Percentiles rank a stretch among this genome's conserved stretches.
These are phyloP conservation scores for Catagonus wagneri DNA, from an alignment of 2,113 vertebrate genomes.

Conservation along the genomic window DNA sequence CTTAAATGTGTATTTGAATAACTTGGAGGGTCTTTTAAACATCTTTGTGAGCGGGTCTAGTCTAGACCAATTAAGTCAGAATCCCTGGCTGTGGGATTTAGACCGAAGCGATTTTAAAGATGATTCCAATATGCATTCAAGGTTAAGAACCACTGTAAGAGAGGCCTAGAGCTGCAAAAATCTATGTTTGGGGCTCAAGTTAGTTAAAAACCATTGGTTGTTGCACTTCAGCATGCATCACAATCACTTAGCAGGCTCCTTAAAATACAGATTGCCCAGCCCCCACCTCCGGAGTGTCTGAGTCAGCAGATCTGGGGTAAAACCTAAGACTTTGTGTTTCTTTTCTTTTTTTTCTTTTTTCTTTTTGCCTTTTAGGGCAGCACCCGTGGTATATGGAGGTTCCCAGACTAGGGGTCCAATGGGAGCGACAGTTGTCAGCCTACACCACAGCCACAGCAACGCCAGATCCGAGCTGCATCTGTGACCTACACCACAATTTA, in stretches of 20 bases:
- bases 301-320: neutral
- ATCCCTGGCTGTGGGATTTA: neutral
- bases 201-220: neutral
- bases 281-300: neutral
- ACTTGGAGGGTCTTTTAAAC: neutral
- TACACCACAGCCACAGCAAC: too few species aligned
- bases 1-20: neutral
- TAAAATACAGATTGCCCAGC: neutral
- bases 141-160: neutral
- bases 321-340: neutral
- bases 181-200: neutral
- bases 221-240: neutral
- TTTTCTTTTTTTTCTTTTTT: neutral
- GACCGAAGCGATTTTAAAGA: neutral
- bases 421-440: too few species aligned
- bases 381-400: too few species aligned
- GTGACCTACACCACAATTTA: too few species aligned
- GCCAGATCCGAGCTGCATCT: too few species aligned
- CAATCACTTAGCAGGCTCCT: neutral
- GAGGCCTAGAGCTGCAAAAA: neutral
- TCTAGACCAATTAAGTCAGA: neutral
- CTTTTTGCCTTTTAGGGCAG: too few species aligned
- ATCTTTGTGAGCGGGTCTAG: neutral
- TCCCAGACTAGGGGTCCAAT: too few species aligned
- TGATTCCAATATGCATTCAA: neutral